Conservation (phyloP, 2,888 invertebrate genomes). For the Alitta virens region DNA sequence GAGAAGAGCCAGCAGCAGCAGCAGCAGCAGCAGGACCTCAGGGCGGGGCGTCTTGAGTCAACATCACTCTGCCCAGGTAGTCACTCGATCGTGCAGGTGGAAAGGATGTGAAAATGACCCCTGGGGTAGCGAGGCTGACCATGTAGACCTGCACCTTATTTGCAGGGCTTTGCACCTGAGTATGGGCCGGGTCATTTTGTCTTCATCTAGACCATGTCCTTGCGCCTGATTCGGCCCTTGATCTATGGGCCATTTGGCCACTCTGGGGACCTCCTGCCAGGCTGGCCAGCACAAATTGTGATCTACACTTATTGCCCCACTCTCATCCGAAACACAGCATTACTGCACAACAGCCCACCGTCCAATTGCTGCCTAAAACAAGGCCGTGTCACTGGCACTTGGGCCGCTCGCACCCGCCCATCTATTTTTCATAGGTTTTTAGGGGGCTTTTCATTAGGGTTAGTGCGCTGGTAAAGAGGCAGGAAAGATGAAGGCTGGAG, state of each 20-base stretch:
- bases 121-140: too few species aligned
- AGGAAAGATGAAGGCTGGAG: too few species aligned
- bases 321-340: background rate
- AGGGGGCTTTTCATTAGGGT: constrained; percentile 1
- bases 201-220: background rate
- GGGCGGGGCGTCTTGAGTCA: too few species aligned
- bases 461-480: background rate
- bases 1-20: too few species aligned
- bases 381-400: background rate
- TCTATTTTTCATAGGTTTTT: background rate
- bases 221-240: background rate
- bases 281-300: background rate
- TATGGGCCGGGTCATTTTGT: background rate
- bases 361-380: background rate
- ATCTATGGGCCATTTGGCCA: background rate
- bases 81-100: too few species aligned
- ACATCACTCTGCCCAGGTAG: too few species aligned
- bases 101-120: too few species aligned
- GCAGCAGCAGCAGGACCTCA: too few species aligned
- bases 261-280: background rate
- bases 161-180: too few species aligned
- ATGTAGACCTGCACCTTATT: too few species aligned
- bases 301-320: background rate
- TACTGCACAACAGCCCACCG: background rate
- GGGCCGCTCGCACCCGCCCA: background rate